Evolutionary conservation across 2,113 vertebrate genomes (phyloP).

Genomic region (Bos indicus): DNA sequence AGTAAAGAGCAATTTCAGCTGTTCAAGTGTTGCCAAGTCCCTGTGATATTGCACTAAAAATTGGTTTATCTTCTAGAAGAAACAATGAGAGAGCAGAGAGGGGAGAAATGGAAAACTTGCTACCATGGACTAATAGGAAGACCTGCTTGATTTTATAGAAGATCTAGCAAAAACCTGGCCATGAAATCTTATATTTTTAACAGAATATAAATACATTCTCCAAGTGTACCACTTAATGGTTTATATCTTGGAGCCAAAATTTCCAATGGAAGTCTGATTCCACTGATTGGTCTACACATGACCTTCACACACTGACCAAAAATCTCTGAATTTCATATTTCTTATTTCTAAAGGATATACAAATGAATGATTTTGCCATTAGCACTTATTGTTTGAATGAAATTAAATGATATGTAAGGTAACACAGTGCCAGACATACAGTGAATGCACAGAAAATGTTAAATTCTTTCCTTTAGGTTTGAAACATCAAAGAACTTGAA

Average conservation of each 20-base stretch:
- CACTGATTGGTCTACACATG: too few relatives aligned
- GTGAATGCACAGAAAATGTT: background rate
- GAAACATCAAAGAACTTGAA: background rate
- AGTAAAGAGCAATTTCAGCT: background rate
- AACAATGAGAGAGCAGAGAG: accelerated
- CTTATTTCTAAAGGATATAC: background rate
- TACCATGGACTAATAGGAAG: background rate
- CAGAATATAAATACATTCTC: background rate
- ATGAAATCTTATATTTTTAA: background rate
- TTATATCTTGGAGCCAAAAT: background rate
- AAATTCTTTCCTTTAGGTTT: background rate
- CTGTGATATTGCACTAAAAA: background rate
- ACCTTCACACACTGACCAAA: background rate
- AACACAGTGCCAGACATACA: background rate
- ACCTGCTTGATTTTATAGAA: background rate
- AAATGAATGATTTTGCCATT: background rate
- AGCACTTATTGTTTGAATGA: background rate
- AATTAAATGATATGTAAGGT: background rate
- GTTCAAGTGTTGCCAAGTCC: background rate
- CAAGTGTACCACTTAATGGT: background rate
- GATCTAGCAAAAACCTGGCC: background rate
- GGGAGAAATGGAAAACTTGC: background rate
- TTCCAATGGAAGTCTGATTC: background rate
- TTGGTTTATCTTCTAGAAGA: background rate
- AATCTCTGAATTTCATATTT: background rate